Conservation (phyloP, 2,797 vertebrate species). For the Staurois parvus region DNA sequence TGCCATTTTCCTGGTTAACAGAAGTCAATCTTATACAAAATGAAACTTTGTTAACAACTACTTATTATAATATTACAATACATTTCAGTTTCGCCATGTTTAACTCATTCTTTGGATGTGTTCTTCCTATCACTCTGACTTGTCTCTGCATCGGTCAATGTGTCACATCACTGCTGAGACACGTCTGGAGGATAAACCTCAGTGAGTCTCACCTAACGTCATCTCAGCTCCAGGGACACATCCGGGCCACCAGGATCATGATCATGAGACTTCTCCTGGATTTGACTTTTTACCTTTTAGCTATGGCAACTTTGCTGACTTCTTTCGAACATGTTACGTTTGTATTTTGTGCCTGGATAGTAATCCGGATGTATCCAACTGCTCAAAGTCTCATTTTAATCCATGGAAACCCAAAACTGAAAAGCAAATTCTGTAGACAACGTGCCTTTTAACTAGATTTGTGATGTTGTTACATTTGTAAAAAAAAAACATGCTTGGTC, state of each 20-base stretch:
- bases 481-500: too few species aligned
- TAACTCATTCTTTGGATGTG: background rate
- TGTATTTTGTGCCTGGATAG: background rate
- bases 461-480: too few species aligned
- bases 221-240: background rate
- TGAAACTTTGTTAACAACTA: background rate
- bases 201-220: background rate
- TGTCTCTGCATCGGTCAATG: slow-evolving; percentile 1
- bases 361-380: background rate
- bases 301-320: background rate
- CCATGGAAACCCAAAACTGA: background rate
- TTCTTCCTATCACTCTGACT: background rate
- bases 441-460: too few species aligned
- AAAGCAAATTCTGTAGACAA: background rate
- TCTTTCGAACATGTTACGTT: background rate
- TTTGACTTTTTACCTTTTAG: background rate
- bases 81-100: background rate
- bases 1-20: background rate
- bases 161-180: background rate
- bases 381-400: background rate
- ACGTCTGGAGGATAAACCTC: background rate
- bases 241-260: background rate
- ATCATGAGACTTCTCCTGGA: background rate
- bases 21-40: background rate
- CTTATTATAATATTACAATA: background rate